Percentiles rank a stretch among this genome's conserved stretches.
Evolutionary conservation across 2,888 invertebrate genomes (phyloP).

Genomic region (Cosmia pyralina): DNA sequence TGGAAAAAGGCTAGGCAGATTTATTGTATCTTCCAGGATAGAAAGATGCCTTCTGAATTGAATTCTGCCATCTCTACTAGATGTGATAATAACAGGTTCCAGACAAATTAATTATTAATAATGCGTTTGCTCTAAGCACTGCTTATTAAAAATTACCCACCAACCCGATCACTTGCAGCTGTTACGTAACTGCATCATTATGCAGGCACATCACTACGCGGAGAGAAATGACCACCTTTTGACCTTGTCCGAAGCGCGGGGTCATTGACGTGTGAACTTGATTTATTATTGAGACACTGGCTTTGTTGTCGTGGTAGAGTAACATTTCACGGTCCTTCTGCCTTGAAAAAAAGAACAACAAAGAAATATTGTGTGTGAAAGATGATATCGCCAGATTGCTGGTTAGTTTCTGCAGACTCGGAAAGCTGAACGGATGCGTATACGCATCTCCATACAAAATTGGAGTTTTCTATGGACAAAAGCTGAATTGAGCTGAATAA

Average conservation of each 20-base stretch:
- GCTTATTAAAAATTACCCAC: neutral
- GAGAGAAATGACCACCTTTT: slow-evolving; percentile 59
- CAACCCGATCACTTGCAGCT: slow-evolving; percentile 24
- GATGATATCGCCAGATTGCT: neutral
- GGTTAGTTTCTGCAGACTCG: too few relatives aligned
- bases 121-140: too few relatives aligned
- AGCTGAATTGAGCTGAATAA: too few relatives aligned
- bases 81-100: too few relatives aligned
- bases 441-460: too few relatives aligned
- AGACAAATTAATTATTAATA: too few relatives aligned
- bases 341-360: neutral
- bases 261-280: slow-evolving; percentile 65
- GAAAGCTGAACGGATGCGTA: too few relatives aligned
- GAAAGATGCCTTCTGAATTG: too few relatives aligned
- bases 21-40: too few relatives aligned
- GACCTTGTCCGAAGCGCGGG: slow-evolving; percentile 46
- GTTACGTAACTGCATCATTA: slow-evolving; percentile 35
- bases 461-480: too few relatives aligned
- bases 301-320: neutral
- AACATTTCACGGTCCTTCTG: neutral
- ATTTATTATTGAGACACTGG: slow-evolving; percentile 31
- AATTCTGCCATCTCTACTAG: too few relatives aligned
- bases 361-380: neutral
- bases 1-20: too few relatives aligned
- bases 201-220: slow-evolving; percentile 28